Conservation (phyloP, 1,140 invertebrate genomes). For the Drosophila nikananu region DNA sequence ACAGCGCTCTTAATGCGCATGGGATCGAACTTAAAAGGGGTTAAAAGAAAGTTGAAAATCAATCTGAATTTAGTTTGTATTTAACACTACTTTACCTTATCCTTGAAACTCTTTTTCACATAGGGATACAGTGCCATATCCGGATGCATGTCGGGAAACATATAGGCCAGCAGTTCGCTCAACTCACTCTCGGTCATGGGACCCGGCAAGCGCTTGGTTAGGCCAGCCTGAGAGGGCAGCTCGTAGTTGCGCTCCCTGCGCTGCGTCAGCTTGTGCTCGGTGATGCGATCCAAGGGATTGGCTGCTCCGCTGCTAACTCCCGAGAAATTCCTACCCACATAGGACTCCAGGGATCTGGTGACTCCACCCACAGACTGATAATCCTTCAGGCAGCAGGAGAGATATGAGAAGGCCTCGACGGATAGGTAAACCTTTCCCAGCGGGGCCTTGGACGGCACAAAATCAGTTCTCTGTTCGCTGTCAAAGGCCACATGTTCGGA, state of each 20-base stretch:
- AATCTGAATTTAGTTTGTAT: too few relatives aligned
- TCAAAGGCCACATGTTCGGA: slow-evolving; percentile 95
- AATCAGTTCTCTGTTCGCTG: slow-evolving; percentile 93
- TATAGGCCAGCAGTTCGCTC: slow-evolving; percentile 92
- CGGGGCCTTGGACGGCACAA: slow-evolving; percentile 94
- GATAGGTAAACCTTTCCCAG: slow-evolving; percentile 90
- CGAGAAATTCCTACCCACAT: slow-evolving; percentile 87
- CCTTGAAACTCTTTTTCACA: slow-evolving; percentile 69
- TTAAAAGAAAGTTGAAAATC: not conserved
- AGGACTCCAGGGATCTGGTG: slow-evolving; percentile 86
- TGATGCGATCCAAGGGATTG: slow-evolving; percentile 70
- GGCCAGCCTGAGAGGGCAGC: slow-evolving; percentile 40
- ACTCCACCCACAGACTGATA: slow-evolving; percentile 86
- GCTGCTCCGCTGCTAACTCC: slow-evolving; percentile 60
- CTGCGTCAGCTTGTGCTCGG: slow-evolving; percentile 53
- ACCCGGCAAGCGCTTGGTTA: slow-evolving; percentile 86
- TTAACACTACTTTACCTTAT: slow-evolving; percentile 50
- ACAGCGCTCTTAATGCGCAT: slow-evolving; percentile 79
- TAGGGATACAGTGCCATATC: slow-evolving; percentile 85
- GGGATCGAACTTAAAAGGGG: slow-evolving; percentile 68
- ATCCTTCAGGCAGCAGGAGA: slow-evolving; percentile 88
- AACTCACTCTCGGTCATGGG: slow-evolving; percentile 92
- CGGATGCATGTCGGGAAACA: slow-evolving; percentile 95
- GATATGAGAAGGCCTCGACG: slow-evolving; percentile 88
- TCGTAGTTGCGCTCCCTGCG: slow-evolving; percentile 46